phyloP scores from a whole-genome alignment of 2,113 vertebrate species.

The Lathamus discolor region DNA sequence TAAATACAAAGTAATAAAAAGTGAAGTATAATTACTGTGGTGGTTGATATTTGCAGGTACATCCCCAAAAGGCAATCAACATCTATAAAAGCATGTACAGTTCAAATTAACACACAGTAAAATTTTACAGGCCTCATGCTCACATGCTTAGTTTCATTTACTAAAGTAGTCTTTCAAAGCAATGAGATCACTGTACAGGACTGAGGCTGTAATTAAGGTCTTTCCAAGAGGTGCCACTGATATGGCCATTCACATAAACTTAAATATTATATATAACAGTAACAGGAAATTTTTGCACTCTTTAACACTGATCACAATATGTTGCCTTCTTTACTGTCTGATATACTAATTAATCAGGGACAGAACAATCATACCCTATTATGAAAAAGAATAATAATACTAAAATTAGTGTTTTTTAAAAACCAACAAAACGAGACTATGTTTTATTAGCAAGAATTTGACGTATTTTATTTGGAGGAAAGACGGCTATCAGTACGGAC shows the following conservation, averaged over 20 bases:
- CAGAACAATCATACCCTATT: not conserved
- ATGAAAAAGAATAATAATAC: not conserved
- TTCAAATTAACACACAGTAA: not conserved
- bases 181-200: not conserved
- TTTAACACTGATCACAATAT: not conserved
- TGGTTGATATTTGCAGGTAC: not conserved
- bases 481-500: not conserved
- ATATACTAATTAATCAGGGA: not conserved
- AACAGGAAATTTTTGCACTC: not conserved
- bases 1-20: not conserved
- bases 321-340: not conserved
- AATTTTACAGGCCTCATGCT: not conserved
- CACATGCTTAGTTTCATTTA: not conserved
- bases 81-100: not conserved
- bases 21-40: not conserved
- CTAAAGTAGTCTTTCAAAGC: not conserved
- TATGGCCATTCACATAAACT: not conserved
- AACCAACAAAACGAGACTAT: not conserved
- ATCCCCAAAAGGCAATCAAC: not conserved
- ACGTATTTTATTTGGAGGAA: not conserved
- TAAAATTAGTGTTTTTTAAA: not conserved
- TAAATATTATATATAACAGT: not conserved
- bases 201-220: not conserved
- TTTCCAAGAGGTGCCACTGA: not conserved
- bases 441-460: not conserved